Conservation (phyloP, 2,797 vertebrate species). For the Oceanodroma leucorhoa region DNA sequence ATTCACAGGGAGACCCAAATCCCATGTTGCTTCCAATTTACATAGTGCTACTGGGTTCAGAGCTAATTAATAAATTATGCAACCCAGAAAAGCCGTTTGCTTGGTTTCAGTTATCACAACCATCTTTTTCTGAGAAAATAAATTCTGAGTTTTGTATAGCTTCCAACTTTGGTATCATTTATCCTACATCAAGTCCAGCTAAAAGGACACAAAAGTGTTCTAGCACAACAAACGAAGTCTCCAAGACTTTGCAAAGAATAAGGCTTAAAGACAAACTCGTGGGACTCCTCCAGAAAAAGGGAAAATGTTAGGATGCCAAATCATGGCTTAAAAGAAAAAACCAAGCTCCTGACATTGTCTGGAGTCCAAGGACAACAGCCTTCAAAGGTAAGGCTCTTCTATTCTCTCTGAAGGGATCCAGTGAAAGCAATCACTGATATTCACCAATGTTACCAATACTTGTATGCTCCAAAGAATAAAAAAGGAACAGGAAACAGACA, state of each 20-base stretch:
- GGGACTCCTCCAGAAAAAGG: not conserved
- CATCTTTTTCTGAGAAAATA: not conserved
- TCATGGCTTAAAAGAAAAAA: conserved; percentile 17
- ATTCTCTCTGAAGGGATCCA: conserved; percentile 8
- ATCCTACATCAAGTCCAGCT: not conserved
- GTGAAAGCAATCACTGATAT: conserved; percentile 20
- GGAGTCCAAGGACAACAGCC: conserved; percentile 22
- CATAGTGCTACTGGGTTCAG: not conserved
- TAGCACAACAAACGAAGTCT: not conserved
- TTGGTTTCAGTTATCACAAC: not conserved
- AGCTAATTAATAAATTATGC: conserved; percentile 53
- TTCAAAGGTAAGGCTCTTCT: conserved; percentile 46
- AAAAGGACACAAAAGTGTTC: not conserved
- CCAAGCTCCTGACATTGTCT: conserved; percentile 3
- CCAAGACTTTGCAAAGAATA: not conserved
- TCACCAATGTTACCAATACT: conserved; percentile 1
- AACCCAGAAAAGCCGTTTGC: conserved; percentile 37
- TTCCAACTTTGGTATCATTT: not conserved
- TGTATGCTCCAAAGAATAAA: conserved; percentile 17
- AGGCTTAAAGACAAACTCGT: not conserved
- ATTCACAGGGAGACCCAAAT: not conserved
- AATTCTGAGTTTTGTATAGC: not conserved
- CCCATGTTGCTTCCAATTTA: conserved; percentile 6
- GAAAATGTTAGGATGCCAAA: not conserved
- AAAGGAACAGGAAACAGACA: not conserved